Evolutionary conservation across 2,113 vertebrate genomes (phyloP), one percentile per base, ranked within the genome.

Genomic region (Seriola quinqueradiata): DNA sequence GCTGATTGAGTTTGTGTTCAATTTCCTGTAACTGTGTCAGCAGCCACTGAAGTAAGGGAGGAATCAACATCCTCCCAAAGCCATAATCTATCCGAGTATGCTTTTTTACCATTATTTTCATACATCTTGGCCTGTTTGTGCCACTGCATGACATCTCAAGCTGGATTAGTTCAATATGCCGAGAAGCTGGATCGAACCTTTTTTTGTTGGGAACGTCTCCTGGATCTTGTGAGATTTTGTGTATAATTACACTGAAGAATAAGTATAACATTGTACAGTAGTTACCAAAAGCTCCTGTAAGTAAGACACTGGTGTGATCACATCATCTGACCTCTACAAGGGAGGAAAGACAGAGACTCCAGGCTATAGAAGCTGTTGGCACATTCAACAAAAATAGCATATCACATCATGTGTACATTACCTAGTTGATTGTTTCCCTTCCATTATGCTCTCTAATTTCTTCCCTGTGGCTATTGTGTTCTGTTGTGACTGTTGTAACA

Each of bases 401-500:
- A 60, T 81, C 28, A 67, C 83, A 76, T 74, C 50, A 70, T 80
- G 23, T 82, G 32, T 81, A 55, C 50, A 73, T 70, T 60, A 60
- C 21, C 16, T 61, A 54, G 73, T 70, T 74, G 44, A 79, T 61
- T 77, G 59, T 81, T 79, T 86, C n/a, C 61, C 28, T 48, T 71
- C 76, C 46, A 58, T 79, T 80, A 25, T 70, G 71, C 36, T 48
- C 68, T 90, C 72, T 79, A 14, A 71, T 86, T 70, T 83, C 63
- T 28, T 60, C 75, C 64, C 71, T 46, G 60, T 14, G 70, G 52
- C 79, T 40, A 16, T 70, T 72, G 36, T 71, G 57, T 38, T 67
- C 59, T 86, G 79, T 28, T 28, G 28, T 28, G 28, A 28, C 28
- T 28, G 28, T 28, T 28, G 28, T 28, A 28, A 75, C 74, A 58